These are phyloP conservation scores for Mus spretus DNA, from an alignment of 2,797 vertebrate species.

Conservation along the genomic window DNA sequence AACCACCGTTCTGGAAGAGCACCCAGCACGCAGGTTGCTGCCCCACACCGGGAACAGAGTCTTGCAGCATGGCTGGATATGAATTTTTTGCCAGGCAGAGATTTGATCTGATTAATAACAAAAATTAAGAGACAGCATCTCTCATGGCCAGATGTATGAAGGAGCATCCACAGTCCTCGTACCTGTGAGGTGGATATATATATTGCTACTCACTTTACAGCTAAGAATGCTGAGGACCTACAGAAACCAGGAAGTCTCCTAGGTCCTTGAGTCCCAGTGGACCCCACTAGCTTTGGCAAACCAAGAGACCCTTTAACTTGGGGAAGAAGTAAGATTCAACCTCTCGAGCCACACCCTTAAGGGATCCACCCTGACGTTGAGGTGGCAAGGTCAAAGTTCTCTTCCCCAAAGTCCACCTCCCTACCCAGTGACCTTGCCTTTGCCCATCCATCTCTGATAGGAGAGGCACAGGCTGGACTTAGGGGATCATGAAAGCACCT, in stretches of 20 bases:
- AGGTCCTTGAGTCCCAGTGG: neutral
- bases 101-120: neutral
- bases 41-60: neutral
- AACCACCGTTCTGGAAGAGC: neutral
- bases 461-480: neutral
- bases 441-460: neutral
- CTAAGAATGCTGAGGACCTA: accelerated
- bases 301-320: neutral
- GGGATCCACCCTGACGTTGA: neutral
- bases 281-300: neutral
- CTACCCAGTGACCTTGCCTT: neutral
- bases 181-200: too few relatives aligned
- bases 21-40: neutral
- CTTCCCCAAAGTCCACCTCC: neutral
- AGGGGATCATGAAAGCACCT: accelerated
- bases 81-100: neutral
- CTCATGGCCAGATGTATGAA: neutral
- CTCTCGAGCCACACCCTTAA: neutral
- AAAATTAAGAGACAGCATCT: neutral
- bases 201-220: accelerated
- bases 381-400: neutral
- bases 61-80: neutral
- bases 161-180: accelerated
- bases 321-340: neutral
- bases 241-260: neutral